Base-by-base conservation (phyloP, 1,140 invertebrate species). In the Drosophila melanica region DNA sequence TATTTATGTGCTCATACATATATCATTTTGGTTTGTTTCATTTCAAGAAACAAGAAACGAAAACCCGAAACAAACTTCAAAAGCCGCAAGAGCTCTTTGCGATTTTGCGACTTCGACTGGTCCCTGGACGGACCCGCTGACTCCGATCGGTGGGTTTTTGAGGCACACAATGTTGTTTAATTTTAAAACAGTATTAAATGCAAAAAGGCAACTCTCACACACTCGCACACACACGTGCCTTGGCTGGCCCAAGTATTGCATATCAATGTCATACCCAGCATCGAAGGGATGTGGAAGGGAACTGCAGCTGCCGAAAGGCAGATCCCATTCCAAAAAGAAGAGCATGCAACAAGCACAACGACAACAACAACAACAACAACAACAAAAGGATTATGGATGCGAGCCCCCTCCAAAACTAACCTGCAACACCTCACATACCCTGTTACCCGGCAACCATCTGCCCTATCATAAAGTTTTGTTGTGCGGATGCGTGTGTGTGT, bases 181-280 rank as follows among this genome's bases (percentile, higher is more conserved):
- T 65, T 72, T 86, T 71, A 54, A 86, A 66, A 75, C 66, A 80
- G 75, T 75, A 69, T 55, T 51, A 50, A 59, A 70, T 63, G 58
- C 53, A 68, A 45, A 64, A 58, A 64, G 45, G 30, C 64, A 54
- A 42, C 30, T 12, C 47, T 35, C 47, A 73, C 44, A 47, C 30
- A 18, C 10, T 35, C 58, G 48, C 44, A 45, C 39, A 39, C 37
- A 45, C 62, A 57, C 16, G 20, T 9, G 9, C 53, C 12, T 47
- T 37, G 33, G 55, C 45, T 45, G 23, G 23, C 4, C 23, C 23
- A 27, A 27, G 23, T 75, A 72, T 80, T 55, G 37, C 51, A 50
- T 86, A 81, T 81, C 78, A 67, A 78, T 87, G 64, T 81, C 58
- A 57, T 41, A 72, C 69, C 68, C 68, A 48, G 42, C 48, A 59